phyloP scores from a whole-genome alignment of 2,797 vertebrate species.

The Ctenopoma multispine region DNA sequence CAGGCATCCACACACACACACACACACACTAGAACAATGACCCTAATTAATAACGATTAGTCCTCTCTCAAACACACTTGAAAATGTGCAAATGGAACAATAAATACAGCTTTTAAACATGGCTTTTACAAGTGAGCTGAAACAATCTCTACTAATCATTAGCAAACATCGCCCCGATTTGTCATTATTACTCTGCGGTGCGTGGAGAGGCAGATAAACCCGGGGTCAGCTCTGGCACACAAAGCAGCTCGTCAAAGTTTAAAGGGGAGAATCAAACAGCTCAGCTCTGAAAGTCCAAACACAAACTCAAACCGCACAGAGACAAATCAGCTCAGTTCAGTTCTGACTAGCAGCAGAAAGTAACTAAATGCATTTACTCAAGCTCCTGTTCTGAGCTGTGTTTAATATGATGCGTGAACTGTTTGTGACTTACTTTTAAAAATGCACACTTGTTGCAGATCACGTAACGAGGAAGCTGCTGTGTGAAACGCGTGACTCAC shows the following conservation, averaged over 20 bases:
- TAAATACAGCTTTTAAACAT: conserved; percentile 96
- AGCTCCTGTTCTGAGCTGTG: too few relatives aligned
- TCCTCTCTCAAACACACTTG: conserved; percentile 75
- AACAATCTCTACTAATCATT: conserved; percentile 97
- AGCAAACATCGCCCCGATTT: conserved; percentile 93
- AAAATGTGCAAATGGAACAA: conserved; percentile 99
- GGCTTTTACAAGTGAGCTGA: conserved; percentile 97
- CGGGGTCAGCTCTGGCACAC: conserved; percentile 86
- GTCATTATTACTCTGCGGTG: conserved; percentile 91
- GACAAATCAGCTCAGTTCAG: neutral
- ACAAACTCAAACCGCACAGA: conserved; percentile 32
- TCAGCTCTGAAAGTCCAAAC: conserved; percentile 47
- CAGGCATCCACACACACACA: conserved; percentile 58
- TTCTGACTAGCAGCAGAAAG: neutral
- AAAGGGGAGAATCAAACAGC: conserved; percentile 58
- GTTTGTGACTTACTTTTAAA: too few relatives aligned
- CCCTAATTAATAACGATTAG: conserved; percentile 99
- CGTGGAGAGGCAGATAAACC: conserved; percentile 91
- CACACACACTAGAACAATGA: conserved; percentile 86
- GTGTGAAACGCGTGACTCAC: too few relatives aligned
- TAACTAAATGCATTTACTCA: neutral
- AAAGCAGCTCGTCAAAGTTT: conserved; percentile 48
- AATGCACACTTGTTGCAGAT: too few relatives aligned
- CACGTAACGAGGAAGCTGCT: too few relatives aligned
- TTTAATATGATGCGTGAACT: too few relatives aligned